Conservation (phyloP, 2,797 vertebrate genomes). For the Myotis planiceps region DNA sequence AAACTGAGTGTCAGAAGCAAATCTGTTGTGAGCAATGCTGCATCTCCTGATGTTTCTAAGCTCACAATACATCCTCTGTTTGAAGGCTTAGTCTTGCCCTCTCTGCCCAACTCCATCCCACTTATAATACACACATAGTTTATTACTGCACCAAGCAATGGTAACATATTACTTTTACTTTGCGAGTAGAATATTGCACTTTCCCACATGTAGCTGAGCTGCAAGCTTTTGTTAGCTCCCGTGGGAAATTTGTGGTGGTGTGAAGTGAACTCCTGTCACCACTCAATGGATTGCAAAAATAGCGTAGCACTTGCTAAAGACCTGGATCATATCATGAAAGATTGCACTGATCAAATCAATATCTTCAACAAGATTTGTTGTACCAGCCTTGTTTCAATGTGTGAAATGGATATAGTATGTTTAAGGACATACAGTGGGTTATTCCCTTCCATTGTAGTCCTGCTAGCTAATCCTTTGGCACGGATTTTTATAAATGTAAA, state of each 20-base stretch:
- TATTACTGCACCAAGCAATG: conserved; percentile 47
- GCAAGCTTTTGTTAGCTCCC: conserved; percentile 59
- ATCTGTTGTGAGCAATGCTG: not conserved
- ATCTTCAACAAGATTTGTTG: conserved; percentile 57
- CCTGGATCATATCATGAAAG: conserved; percentile 71
- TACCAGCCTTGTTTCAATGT: conserved; percentile 50
- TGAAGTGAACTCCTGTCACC: conserved; percentile 77
- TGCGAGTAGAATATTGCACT: conserved; percentile 60
- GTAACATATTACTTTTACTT: conserved; percentile 63
- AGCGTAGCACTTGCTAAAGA: conserved; percentile 67
- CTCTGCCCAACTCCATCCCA: not conserved
- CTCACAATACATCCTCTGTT: conserved; percentile 10
- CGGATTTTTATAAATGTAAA: conserved; percentile 2
- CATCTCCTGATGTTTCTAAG: not conserved
- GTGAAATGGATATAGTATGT: conserved; percentile 44
- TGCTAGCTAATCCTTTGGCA: conserved; percentile 12
- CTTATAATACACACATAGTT: conserved; percentile 12
- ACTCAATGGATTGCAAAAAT: conserved; percentile 68
- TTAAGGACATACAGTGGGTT: not conserved
- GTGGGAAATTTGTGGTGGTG: conserved; percentile 75
- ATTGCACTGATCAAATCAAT: conserved; percentile 64
- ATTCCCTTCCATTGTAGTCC: not conserved
- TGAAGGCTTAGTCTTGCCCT: not conserved
- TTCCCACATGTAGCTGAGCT: conserved; percentile 71
- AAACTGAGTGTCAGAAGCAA: not conserved